Percentiles rank a stretch among this genome's conserved stretches.
These are phyloP conservation scores for Drosophila bocki DNA, from an alignment of 1,140 invertebrate species.

Conservation along the genomic window DNA sequence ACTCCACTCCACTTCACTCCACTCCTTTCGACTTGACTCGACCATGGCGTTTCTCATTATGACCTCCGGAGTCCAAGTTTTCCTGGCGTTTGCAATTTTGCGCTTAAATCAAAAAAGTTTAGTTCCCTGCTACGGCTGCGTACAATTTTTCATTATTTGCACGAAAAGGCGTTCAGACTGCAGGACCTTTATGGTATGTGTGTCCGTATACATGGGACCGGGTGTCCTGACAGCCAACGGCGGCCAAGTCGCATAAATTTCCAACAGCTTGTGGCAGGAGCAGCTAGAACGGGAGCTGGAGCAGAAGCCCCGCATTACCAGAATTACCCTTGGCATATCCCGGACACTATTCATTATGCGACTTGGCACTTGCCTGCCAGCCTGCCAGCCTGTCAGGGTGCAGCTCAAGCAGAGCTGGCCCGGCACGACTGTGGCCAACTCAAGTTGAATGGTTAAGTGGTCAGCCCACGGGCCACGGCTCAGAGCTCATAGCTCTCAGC, in stretches of 20 bases:
- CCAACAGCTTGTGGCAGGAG: constrained; percentile 38
- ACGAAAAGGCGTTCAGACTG: constrained; percentile 51
- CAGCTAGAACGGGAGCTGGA: constrained; percentile 2
- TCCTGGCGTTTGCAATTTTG: constrained; percentile 53
- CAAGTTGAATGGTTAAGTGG: constrained; percentile 50
- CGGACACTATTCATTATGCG: constrained; percentile 71
- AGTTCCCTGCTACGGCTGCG: constrained; percentile 41
- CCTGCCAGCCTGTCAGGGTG: constrained; percentile 56
- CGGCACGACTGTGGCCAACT: constrained; percentile 36
- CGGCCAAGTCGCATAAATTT: constrained; percentile 60
- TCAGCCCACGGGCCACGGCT: constrained; percentile 18
- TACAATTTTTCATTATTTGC: constrained; percentile 75
- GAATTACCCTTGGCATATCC: constrained; percentile 55
- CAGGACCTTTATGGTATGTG: constrained; percentile 28
- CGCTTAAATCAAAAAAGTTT: constrained; percentile 74
- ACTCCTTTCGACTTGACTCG: constrained; percentile 22
- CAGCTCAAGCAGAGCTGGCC: constrained; percentile 34
- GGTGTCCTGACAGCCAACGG: constrained; percentile 38
- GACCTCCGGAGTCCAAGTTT: constrained; percentile 59
- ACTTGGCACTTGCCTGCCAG: constrained; percentile 70
- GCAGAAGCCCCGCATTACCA: constrained; percentile 47
- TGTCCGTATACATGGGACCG: constrained; percentile 10
- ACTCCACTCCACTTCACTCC: constrained; percentile 3
- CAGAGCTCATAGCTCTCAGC: constrained; percentile 4
- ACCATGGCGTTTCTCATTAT: constrained; percentile 68